Base-by-base conservation (phyloP, 1,140 invertebrate genomes). In the Saccostrea glomerata region DNA sequence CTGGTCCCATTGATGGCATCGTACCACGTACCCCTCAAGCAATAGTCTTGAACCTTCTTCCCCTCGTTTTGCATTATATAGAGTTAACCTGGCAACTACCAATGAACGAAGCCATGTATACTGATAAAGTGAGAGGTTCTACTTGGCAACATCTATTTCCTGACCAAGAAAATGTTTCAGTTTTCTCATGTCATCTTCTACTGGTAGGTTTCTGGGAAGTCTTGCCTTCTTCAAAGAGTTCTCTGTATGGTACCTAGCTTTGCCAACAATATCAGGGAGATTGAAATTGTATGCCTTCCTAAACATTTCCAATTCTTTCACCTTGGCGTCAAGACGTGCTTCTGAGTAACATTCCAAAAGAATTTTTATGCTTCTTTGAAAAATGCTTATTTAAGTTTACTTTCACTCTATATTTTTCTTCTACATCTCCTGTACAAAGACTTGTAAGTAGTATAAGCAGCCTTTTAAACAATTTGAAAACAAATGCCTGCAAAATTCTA, bases 11-110 rank as follows among this genome's bases (percentile, higher is more conserved):
- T n/a, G n/a, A n/a, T n/a, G n/a, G n/a, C n/a, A n/a, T n/a, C n/a
- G n/a, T n/a, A n/a, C n/a, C n/a, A n/a, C n/a, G n/a, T n/a, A n/a
- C n/a, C n/a, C n/a, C n/a, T n/a, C n/a, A n/a, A n/a, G n/a, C n/a
- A n/a, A n/a, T n/a, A n/a, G n/a, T n/a, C n/a, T n/a, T n/a, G n/a
- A n/a, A n/a, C n/a, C n/a, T n/a, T n/a, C n/a, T n/a, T n/a, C n/a
- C n/a, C n/a, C n/a, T n/a, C n/a, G n/a, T n/a, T n/a, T n/a, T n/a
- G n/a, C n/a, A n/a, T n/a, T n/a, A n/a, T n/a, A n/a, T n/a, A n/a
- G n/a, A n/a, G n/a, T n/a, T n/a, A n/a, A n/a, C n/a, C n/a, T n/a
- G 5, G 70, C 47, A 30, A 90, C 89, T 84, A 88, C 82, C 25
- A 90, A 70, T 58, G 70, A 55, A 56, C 85, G 70, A 0, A 86